Evolutionary conservation across 1,140 invertebrate genomes (phyloP).

Genomic region (Artemia franciscana): DNA sequence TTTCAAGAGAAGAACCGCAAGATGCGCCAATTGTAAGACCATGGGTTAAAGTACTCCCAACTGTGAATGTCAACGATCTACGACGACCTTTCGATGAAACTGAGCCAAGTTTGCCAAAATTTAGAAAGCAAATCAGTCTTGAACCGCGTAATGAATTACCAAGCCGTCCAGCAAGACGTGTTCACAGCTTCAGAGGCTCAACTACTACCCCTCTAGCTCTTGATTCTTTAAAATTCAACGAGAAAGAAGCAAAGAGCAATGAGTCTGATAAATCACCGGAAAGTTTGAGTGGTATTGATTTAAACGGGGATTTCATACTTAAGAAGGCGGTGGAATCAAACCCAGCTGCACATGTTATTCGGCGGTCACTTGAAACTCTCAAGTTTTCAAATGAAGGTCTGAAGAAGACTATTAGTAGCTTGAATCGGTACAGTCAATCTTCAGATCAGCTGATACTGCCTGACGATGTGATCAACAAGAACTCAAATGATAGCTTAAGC

Average conservation of each 20-base stretch:
- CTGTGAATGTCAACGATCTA: background rate
- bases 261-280: conserved; percentile 2
- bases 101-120: background rate
- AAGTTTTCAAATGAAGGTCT: conserved; percentile 10
- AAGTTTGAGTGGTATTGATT: conserved; percentile 4
- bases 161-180: background rate
- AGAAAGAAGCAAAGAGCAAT: background rate
- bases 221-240: background rate
- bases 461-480: conserved; percentile 5
- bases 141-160: background rate
- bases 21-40: background rate
- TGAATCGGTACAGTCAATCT: conserved; percentile 4
- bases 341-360: conserved; percentile 1
- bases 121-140: background rate
- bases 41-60: background rate
- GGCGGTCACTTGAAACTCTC: conserved; percentile 6
- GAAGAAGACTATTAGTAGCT: conserved; percentile 10
- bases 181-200: background rate
- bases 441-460: conserved; percentile 8
- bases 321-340: conserved; percentile 4
- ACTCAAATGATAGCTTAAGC: conserved; percentile 7
- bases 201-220: background rate
- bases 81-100: background rate
- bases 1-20: background rate
- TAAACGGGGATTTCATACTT: conserved; percentile 8